Base-by-base conservation (phyloP, 2,888 invertebrate species). In the Pelosia muscerda region DNA sequence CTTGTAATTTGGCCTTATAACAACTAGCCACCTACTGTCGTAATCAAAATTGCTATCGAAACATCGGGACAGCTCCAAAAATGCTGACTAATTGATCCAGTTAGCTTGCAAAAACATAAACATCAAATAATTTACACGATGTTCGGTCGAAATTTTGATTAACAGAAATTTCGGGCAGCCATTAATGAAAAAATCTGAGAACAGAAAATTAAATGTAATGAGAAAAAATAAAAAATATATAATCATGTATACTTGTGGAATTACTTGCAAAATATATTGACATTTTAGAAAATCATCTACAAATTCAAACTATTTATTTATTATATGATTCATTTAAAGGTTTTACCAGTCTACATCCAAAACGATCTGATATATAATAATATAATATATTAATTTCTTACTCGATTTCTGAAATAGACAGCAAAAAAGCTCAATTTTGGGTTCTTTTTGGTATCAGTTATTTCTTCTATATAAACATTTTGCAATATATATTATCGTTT, bases 391-490 rank as follows among this genome's bases (percentile, higher is more conserved):
- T n/a, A n/a, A n/a, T n/a, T n/a, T n/a, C n/a, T n/a, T n/a, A n/a
- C n/a, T n/a, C n/a, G n/a, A n/a, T n/a, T n/a, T n/a, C n/a, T n/a
- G n/a, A n/a, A n/a, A n/a, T n/a, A n/a, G n/a, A n/a, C n/a, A n/a
- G n/a, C n/a, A n/a, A n/a, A n/a, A n/a, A n/a, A n/a, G n/a, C n/a
- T n/a, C n/a, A n/a, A n/a, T n/a, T n/a, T n/a, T n/a, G n/a, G n/a
- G n/a, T n/a, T n/a, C 15, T 38, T 2, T 38, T 38, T 38, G 38
- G 2, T n/a, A 42, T 49, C 22, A 28, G 13, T 23, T 23, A 55
- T 11, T 55, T 55, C 11, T 55, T 3, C 26, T 53, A 23, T 65
- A 22, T 49, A 58, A 58, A 58, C 49, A 58, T 58, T 58, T 64
- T n/a, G 57, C 28, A 42, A 26, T 42, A 6, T 56, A 64, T 38